Evolutionary conservation across 2,888 invertebrate genomes (phyloP), one percentile per base, ranked within the genome.

Genomic region (Xestia c-nigrum): DNA sequence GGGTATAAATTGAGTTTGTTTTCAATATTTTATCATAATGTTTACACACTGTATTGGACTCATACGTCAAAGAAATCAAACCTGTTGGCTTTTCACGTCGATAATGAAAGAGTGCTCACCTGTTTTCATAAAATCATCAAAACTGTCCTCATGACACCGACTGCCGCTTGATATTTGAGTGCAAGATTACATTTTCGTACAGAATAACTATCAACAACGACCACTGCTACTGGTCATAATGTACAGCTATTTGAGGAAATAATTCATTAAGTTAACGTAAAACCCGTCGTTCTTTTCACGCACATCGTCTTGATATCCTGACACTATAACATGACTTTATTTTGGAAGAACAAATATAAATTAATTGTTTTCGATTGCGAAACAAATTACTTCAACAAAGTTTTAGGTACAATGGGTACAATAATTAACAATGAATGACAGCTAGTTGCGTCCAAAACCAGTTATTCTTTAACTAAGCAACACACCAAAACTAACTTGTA

Each of bases 141-240:
- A 80, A 74, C 61, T 75, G 72, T 79, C 67, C 65, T 31, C 72
- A 63, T 63, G 40, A 74, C 74, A 64, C 61, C 40, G 47, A 47
- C 65, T 68, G 55, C 66, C 61, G 43, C 64, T 73, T 76, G 66
- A 40, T 74, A 83, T 55, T 71, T 55, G 55, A 79, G 72, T 57
- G 77, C 74, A 80, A 74, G 70, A 81, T 87, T 85, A 85, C 85
- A 85, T 87, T 87, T 87, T 85, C 57, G 24, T 70, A 31, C 19
- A 52, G 46, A 76, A 50, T 75, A 78, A 72, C 69, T 79, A 80
- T 83, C 78, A 87, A 80, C 78, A 83, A 77, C 67, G 55, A 74
- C 31, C 76, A 70, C 40, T 78, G 77, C 86, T 87, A 80, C 81
- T 81, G 85, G 69, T 77, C 72, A 72, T 77, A 76, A 68, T 47